Conservation (phyloP, 2,113 vertebrate genomes). For the Anguilla japonica region DNA sequence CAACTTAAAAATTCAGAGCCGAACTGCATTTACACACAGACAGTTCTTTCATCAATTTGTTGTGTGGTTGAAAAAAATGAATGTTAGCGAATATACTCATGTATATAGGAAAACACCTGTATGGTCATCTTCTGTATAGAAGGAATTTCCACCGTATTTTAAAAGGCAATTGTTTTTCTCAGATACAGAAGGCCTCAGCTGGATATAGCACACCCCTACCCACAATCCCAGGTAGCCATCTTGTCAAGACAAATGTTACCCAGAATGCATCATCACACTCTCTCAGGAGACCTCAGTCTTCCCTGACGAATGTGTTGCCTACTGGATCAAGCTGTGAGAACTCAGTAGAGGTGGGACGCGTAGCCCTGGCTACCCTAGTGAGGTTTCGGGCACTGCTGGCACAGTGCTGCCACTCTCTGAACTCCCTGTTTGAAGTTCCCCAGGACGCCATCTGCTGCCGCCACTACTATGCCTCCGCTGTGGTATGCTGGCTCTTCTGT, state of each 20-base stretch:
- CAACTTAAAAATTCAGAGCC: background rate
- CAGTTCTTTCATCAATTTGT: background rate
- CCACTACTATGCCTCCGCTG: conserved; percentile 14
- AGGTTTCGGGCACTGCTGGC: background rate
- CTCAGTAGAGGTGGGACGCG: background rate
- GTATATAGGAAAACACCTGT: background rate
- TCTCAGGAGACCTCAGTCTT: background rate
- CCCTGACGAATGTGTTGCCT: background rate
- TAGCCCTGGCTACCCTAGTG: background rate
- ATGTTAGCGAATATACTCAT: background rate
- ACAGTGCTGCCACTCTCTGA: background rate
- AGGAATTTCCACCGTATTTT: background rate
- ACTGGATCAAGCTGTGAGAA: background rate
- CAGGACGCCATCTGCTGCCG: background rate
- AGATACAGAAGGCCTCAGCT: background rate
- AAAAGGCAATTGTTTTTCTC: background rate
- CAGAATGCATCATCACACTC: background rate
- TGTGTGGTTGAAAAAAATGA: background rate
- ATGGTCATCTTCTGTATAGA: background rate
- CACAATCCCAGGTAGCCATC: background rate
- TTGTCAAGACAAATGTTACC: background rate
- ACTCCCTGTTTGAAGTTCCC: background rate
- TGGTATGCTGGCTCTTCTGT: conserved; percentile 8
- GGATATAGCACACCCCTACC: background rate
- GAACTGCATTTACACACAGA: background rate